These are phyloP conservation scores for Cataglyphis cursor DNA, from an alignment of 2,888 invertebrate genomes.

Conservation along the genomic window DNA sequence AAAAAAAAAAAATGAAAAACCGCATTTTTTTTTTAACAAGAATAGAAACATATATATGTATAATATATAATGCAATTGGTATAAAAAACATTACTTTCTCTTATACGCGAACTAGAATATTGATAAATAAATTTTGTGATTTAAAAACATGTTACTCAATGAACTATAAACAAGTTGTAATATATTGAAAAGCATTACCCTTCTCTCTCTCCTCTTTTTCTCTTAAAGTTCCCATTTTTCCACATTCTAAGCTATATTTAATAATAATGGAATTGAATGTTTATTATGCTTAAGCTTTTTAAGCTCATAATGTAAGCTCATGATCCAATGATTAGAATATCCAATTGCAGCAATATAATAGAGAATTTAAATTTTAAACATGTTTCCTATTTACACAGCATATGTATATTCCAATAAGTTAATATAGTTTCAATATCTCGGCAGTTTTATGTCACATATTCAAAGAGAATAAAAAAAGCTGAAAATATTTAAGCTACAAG, in stretches of 20 bases:
- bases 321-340: slow-evolving; percentile 14
- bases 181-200: neutral
- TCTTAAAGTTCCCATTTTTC: neutral
- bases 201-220: neutral
- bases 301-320: neutral
- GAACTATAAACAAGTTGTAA: slow-evolving; percentile 2
- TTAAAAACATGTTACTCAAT: slow-evolving; percentile 8
- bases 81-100: neutral
- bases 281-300: neutral
- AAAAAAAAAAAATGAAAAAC: neutral
- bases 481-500: slow-evolving; percentile 49
- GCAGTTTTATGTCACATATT: slow-evolving; percentile 4
- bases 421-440: slow-evolving; percentile 6
- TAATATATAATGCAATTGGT: neutral
- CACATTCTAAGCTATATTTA: neutral
- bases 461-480: neutral
- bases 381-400: neutral
- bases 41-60: neutral
- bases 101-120: neutral
- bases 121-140: neutral
- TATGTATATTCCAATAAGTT: slow-evolving; percentile 7
- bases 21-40: neutral
- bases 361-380: slow-evolving; percentile 19
- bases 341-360: neutral
- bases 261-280: slow-evolving; percentile 14